phyloP scores from a whole-genome alignment of 2,888 invertebrate genomes.

The Perithous albicinctus region DNA sequence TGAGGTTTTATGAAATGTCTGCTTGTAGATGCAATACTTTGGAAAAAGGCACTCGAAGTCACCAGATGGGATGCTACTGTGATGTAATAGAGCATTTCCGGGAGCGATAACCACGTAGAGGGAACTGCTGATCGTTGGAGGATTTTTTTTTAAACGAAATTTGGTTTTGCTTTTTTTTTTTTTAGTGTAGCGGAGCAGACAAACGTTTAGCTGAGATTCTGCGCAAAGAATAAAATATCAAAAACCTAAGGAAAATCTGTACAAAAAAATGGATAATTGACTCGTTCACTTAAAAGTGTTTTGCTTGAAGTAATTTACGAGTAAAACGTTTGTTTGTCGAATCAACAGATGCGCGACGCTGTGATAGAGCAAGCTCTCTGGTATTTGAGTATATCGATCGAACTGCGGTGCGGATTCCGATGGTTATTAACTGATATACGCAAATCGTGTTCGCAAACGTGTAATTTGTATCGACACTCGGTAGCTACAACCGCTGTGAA shows the following conservation, averaged over 20 bases:
- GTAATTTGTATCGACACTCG: slow-evolving; percentile 60
- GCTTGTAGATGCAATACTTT: background rate
- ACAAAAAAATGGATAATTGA: background rate
- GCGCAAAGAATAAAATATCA: too few relatives aligned
- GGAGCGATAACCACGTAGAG: too few relatives aligned
- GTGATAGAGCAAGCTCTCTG: background rate
- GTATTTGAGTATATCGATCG: slow-evolving; percentile 9
- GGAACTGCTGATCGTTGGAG: too few relatives aligned
- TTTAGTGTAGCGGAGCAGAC: too few relatives aligned
- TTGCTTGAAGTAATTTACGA: background rate
- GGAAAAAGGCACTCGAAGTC: too few relatives aligned
- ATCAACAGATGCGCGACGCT: background rate
- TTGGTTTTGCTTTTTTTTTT: too few relatives aligned
- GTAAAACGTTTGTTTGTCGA: background rate
- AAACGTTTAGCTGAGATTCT: too few relatives aligned
- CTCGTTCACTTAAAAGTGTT: background rate
- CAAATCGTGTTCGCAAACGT: slow-evolving; percentile 30
- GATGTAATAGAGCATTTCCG: too few relatives aligned
- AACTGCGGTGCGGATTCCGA: slow-evolving; percentile 39
- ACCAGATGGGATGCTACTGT: too few relatives aligned
- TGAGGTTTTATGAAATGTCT: background rate
- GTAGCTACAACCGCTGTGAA: slow-evolving; percentile 24
- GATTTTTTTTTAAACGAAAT: too few relatives aligned
- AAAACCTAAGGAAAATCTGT: too few relatives aligned
- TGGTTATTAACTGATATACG: slow-evolving; percentile 21